These are phyloP conservation scores for Metallyticus violacea DNA, from an alignment of 2,888 invertebrate species.

Conservation along the genomic window DNA sequence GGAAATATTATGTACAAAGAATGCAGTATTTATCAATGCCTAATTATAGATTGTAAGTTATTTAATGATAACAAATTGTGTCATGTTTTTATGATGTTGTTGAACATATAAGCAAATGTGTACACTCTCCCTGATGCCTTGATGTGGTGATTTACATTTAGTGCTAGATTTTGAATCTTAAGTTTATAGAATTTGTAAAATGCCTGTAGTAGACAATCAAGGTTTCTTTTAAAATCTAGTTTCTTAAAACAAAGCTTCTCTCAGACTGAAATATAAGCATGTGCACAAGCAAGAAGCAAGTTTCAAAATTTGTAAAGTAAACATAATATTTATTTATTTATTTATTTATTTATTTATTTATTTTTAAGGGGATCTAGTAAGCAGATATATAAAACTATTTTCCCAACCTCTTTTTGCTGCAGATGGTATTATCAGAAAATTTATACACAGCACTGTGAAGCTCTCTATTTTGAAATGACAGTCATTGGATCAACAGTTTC, in stretches of 20 bases:
- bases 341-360: too few relatives aligned
- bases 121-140: neutral
- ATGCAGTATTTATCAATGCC: conserved; percentile 10
- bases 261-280: neutral
- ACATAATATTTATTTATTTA: neutral
- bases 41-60: neutral
- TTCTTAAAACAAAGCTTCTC: neutral
- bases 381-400: too few relatives aligned
- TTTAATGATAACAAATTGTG: neutral
- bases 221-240: neutral
- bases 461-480: too few relatives aligned
- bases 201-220: conserved; percentile 4
- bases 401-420: too few relatives aligned
- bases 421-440: too few relatives aligned
- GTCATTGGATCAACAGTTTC: too few relatives aligned
- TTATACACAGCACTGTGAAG: too few relatives aligned
- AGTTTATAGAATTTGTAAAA: neutral
- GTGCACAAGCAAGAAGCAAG: neutral
- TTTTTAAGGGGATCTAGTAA: too few relatives aligned
- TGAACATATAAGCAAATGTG: neutral
- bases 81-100: neutral
- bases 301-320: neutral
- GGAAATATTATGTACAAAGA: neutral
- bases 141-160: neutral
- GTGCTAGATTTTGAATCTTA: neutral